Base-by-base conservation (phyloP, 2,113 vertebrate species). In the Siniperca knerii region DNA sequence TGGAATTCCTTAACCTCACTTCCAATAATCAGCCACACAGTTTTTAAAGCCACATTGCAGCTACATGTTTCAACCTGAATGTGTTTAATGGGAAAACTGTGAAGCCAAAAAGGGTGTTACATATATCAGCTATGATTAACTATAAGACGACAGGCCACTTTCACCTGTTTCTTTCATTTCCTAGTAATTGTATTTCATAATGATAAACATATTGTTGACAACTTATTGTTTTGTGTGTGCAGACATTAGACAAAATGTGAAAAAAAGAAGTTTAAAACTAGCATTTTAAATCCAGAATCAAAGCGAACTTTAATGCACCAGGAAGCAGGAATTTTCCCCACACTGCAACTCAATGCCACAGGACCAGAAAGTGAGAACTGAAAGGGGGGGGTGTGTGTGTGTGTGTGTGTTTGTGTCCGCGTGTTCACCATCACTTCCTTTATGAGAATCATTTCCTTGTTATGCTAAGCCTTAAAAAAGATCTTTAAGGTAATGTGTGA, bases 311-410 rank as follows among this genome's bases (percentile, higher is more conserved):
- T 20, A 16, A 52, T 33, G 23, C n/a, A 92, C n/a, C 84, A 90
- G 85, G 80, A 92, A 85, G 82, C 57, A 90, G 90, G 90, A 94
- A 90, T 91, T 92, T 87, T 87, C 82, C 91, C 66, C 50, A 61
- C 13, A 48, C 21, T 52, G 73, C n/a, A 11, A 81, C 61, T 79
- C 40, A 2, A 16, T 7, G 29, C 77, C 64, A 72, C 82, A 82
- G 64, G 48, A 86, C 50, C 64, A 88, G 88, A 95, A 94, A 95
- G 91, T 75, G 90, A 93, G 94, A 96, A 96, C 88, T 90, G 93
- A 95, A 93, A 94, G 58, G 52, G 61, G 73, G 10, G 79, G 61
- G 73, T 11, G 79, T 29, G 29, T 29, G 29, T 40, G 83, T 84
- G 69, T 79, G 67, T 80, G 58, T 69, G 2, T 1, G 67, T 78